Conservation (phyloP, 2,888 invertebrate genomes). For the Tenthredo scrophulariae region DNA sequence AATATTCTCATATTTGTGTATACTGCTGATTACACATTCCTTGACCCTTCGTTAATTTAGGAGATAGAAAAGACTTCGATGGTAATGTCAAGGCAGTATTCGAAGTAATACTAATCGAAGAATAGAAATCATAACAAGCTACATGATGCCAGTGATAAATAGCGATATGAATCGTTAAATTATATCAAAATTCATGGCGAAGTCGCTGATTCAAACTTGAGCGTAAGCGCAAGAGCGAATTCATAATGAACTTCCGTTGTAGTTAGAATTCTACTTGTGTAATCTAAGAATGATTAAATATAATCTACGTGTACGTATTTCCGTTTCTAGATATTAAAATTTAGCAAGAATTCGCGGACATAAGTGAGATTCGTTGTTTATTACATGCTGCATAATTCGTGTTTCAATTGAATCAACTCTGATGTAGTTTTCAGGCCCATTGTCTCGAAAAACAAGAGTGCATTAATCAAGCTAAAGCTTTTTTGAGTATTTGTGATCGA, state of each 20-base stretch:
- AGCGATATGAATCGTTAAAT: neutral
- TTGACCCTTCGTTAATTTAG: neutral
- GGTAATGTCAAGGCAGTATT: neutral
- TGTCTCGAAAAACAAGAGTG: no score
- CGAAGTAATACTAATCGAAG: neutral
- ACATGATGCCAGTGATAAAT: neutral
- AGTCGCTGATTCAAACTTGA: neutral
- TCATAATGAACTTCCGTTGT: neutral
- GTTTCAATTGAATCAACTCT: neutral
- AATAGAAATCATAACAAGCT: neutral
- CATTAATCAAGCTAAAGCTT: no score
- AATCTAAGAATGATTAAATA: no score
- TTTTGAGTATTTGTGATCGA: no score
- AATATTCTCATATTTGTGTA: neutral
- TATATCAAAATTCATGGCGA: neutral
- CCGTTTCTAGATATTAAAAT: neutral
- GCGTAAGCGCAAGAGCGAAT: slow-evolving; percentile 4
- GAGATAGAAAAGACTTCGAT: neutral
- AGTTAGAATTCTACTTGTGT: neutral
- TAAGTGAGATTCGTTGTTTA: neutral
- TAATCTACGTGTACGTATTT: neutral
- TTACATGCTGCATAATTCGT: no score
- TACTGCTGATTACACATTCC: neutral
- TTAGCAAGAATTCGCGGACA: neutral
- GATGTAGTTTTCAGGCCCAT: neutral